Conservation (phyloP, 2,113 vertebrate species). For the Vanacampus margaritifer region DNA sequence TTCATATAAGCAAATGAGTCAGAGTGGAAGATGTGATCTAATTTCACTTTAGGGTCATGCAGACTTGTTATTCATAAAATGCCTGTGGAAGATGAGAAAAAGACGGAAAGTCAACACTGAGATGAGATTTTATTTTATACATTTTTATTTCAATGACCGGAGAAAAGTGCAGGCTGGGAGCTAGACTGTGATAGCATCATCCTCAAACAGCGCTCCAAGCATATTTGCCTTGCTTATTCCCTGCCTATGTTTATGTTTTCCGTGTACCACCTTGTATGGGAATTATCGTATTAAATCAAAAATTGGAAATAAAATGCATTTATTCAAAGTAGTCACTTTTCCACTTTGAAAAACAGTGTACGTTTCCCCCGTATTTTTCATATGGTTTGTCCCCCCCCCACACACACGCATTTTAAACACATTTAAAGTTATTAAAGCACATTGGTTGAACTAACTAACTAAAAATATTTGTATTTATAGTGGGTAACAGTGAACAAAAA, state of each 20-base stretch:
- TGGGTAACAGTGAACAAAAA: too few species aligned
- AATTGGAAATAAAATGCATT: conserved; percentile 37
- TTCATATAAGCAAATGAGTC: conserved; percentile 31
- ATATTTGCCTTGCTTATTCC: conserved; percentile 42
- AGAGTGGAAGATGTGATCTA: conserved; percentile 11
- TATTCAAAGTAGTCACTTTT: not conserved
- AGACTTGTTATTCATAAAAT: conserved; percentile 24
- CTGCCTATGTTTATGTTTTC: conserved; percentile 40
- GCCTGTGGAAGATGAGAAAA: conserved; percentile 5
- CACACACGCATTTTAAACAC: too few species aligned
- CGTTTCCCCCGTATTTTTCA: too few species aligned
- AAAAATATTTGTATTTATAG: too few species aligned
- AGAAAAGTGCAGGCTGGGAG: conserved; percentile 28
- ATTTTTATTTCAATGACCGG: conserved; percentile 28
- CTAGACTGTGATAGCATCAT: conserved; percentile 44
- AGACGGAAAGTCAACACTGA: conserved; percentile 11
- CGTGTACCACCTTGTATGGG: conserved; percentile 27
- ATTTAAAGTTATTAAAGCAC: too few species aligned
- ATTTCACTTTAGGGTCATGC: conserved; percentile 15
- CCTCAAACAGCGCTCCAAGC: conserved; percentile 42
- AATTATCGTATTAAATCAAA: conserved; percentile 29
- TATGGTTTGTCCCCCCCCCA: too few species aligned
- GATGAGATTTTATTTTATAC: conserved; percentile 9
- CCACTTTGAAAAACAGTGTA: not conserved
- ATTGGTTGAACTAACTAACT: too few species aligned